Conservation (phyloP, 2,113 vertebrate species). For the Phalacrocorax aristotelis region DNA sequence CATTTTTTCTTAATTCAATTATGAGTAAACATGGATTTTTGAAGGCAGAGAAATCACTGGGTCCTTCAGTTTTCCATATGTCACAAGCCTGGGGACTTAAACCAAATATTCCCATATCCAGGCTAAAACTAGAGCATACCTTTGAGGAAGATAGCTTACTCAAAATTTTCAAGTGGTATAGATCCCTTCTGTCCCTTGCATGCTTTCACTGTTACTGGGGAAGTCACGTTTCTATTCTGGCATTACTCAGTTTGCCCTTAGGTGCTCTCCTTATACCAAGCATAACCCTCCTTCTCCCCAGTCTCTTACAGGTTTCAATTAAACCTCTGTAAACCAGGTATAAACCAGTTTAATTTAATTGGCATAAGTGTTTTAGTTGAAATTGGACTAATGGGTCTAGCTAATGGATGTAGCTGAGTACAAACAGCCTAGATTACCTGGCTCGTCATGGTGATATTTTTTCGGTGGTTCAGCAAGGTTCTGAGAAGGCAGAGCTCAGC, state of each 20-base stretch:
- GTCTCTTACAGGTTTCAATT: not conserved
- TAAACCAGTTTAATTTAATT: not conserved
- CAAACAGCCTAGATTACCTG: not conserved
- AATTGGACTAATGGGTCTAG: not conserved
- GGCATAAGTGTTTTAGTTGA: not conserved
- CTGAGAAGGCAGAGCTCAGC: not conserved
- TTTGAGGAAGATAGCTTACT: not conserved
- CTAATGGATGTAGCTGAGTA: not conserved
- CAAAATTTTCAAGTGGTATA: not conserved
- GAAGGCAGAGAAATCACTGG: not conserved
- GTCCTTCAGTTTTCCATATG: not conserved
- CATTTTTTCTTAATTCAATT: not conserved
- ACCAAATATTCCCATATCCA: not conserved
- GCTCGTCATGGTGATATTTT: fast-evolving
- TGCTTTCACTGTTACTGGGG: not conserved
- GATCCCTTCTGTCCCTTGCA: not conserved
- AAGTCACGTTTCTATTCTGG: not conserved
- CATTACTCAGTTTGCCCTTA: not conserved
- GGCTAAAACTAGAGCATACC: not conserved
- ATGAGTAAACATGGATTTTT: not conserved
- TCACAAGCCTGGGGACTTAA: not conserved
- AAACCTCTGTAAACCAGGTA: not conserved
- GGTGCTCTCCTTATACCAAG: not conserved
- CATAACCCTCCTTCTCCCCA: not conserved
- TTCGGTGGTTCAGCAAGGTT: not conserved